Evolutionary conservation across 2,888 invertebrate genomes (phyloP).

Genomic region (Margaritifera margaritifera): DNA sequence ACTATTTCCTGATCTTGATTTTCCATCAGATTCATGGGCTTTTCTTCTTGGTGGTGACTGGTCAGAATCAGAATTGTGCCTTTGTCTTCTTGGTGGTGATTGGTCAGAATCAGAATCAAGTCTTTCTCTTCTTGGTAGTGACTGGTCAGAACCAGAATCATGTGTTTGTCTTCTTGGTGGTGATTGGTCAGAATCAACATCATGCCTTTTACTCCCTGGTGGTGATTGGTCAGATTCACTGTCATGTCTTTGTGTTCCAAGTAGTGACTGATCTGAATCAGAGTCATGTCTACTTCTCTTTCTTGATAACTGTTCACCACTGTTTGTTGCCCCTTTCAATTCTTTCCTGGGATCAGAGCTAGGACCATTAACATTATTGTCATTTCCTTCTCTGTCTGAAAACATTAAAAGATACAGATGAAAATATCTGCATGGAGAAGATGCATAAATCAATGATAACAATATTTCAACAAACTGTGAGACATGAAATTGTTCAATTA

Average conservation of each 20-base stretch:
- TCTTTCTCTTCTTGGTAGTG: conserved; percentile 59
- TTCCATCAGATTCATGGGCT: conserved; percentile 60
- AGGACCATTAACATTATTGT: too few relatives aligned
- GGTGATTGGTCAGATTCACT: conserved; percentile 62
- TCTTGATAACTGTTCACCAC: conserved; percentile 39
- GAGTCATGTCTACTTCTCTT: conserved; percentile 49
- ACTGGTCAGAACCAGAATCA: conserved; percentile 42
- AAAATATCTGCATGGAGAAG: too few relatives aligned
- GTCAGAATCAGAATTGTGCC: conserved; percentile 53
- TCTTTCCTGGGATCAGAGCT: neutral
- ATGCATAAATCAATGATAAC: too few relatives aligned
- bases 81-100: conserved; percentile 63
- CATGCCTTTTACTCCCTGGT: conserved; percentile 24
- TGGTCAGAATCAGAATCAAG: conserved; percentile 69
- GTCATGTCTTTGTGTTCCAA: conserved; percentile 45
- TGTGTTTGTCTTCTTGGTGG: conserved; percentile 58
- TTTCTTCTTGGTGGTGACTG: conserved; percentile 45
- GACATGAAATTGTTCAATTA: too few relatives aligned
- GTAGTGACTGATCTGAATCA: conserved; percentile 62
- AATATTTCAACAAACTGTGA: too few relatives aligned
- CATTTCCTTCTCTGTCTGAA: too few relatives aligned
- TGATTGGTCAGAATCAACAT: conserved; percentile 46
- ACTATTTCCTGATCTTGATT: conserved; percentile 44
- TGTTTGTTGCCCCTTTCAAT: conserved; percentile 19
- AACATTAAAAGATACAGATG: too few relatives aligned